Base-by-base conservation (phyloP, 2,888 invertebrate genomes). In the Drosophila prolongata region DNA sequence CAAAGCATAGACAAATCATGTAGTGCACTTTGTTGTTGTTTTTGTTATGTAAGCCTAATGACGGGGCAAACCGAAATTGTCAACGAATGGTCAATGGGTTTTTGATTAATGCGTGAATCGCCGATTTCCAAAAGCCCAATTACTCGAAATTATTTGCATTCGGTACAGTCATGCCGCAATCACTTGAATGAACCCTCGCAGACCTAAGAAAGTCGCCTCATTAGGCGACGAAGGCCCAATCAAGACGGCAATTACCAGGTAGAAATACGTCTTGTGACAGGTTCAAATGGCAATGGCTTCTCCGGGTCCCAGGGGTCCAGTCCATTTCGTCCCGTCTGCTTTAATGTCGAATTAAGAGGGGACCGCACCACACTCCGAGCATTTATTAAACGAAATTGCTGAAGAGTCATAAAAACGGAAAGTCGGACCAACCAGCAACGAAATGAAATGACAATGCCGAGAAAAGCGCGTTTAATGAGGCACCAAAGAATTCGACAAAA, bases 101-200 rank as follows among this genome's bases (percentile, higher is more conserved):
- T 82, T 82, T 82, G 86, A 82, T 83, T 86, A 80, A 83, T 83
- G 83, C 80, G 71, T 82, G 86, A 82, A 75, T 83, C 46, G 77
- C 73, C 71, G 73, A 84, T 76, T 81, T 81, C 65, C 61, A 77
- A 81, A 81, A 52, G 35, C 69, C 81, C 80, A 81, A 83, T 83
- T 83, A 80, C 46, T 55, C 49, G 10, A 59, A 50, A 59, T 62
- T 30, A 85, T 81, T 85, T 81, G 81, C 85, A 85, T 81, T 75
- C 38, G 37, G 76, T 72, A 69, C 73, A 76, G 70, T 80, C 83
- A 79, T 67, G 70, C 69, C 77, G 70, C 72, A 42, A 77, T 69
- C 79, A 81, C 80, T 82, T 78, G 70, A 82, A 78, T 80, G 82
- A 82, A 85, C 79, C 52, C 68, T 27, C 52, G 58, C 67, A 46